These are phyloP conservation scores for Dipodomys ordii DNA, from an alignment of 2,113 vertebrate genomes.

Conservation along the genomic window DNA sequence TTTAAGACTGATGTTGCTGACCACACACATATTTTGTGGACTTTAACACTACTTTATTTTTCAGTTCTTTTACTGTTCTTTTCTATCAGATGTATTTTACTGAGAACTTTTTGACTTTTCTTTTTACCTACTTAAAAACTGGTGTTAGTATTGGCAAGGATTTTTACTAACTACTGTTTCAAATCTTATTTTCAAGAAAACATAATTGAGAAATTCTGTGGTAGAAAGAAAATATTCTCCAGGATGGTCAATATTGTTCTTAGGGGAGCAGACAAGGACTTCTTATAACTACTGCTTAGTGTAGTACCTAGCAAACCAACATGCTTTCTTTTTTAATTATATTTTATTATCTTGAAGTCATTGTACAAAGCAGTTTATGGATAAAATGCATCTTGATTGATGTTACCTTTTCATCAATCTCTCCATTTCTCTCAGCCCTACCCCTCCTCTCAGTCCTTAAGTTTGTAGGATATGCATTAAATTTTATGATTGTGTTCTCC, in stretches of 20 bases:
- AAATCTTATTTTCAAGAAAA: constrained; percentile 1
- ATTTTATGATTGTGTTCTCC: no score
- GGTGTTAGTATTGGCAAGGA: neutral
- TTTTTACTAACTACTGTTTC: neutral
- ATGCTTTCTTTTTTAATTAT: no score
- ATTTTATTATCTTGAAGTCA: no score
- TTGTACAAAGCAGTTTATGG: no score
- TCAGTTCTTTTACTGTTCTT: neutral
- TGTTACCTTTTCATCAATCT: no score
- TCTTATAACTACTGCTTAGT: neutral
- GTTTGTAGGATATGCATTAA: no score
- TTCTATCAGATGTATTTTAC: no score
- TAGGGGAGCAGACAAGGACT: no score
- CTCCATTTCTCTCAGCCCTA: no score
- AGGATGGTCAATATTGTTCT: neutral
- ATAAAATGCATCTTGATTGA: no score
- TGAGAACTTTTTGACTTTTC: no score
- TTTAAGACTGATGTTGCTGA: neutral
- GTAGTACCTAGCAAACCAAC: neutral
- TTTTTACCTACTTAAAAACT: constrained; percentile 2
- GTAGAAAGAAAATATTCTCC: neutral
- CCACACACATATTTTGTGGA: neutral
- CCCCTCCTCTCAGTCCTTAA: no score
- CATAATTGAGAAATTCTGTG: neutral
- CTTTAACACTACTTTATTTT: neutral